Evolutionary conservation across 2,113 vertebrate genomes (phyloP), one percentile per base, ranked within the genome.

Genomic region (Brachyhypopomus gauderio): DNA sequence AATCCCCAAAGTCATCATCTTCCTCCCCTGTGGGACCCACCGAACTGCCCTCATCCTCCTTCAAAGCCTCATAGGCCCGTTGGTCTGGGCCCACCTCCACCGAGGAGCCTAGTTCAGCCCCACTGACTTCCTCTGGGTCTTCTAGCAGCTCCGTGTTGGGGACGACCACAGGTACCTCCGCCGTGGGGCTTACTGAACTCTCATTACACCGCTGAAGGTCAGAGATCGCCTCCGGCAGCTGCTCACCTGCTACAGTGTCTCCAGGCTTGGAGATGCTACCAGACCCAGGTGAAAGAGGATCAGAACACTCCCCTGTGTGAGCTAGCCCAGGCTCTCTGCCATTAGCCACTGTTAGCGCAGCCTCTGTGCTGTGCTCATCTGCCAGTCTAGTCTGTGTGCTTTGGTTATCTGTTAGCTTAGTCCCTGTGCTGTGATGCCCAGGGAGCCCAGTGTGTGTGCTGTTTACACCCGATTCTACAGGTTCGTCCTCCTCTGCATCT

Each of bases 1-100:
- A 90, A 87, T 91, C 89, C 79, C 89, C 92, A 89, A 92, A 93
- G 22, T 94, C 92, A 73, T 94, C 90, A 1, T 85, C 79, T 23
- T 3, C 36, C 2, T 81, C 72, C 2, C 20, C 22, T 2, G 36
- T 64, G 45, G 62, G 72, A 20, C 45, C 36, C 5, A 17, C 16
- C 0, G 7, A 9, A 41, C 20, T 25, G n/a, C 36, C 58, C 20
- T 82, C 71, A 36, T 7, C 41, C n/a, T 60, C 25, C 36, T 2
- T 36, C 4, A 25, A 17, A 30, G 84, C 84, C 83, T 73, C 0
- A 75, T 86, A 83, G 38, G 5, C 30, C 34, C 25, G 30, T 0
- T 0, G 8, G 5, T 63, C 23, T 5, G n/a, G 70, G 0, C 22
- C 19, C 5, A 34, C 9, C 23, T 30, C 25, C 6, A 27, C 78